phyloP scores from a whole-genome alignment of 2,113 vertebrate species.

The Hypanus sabinus region DNA sequence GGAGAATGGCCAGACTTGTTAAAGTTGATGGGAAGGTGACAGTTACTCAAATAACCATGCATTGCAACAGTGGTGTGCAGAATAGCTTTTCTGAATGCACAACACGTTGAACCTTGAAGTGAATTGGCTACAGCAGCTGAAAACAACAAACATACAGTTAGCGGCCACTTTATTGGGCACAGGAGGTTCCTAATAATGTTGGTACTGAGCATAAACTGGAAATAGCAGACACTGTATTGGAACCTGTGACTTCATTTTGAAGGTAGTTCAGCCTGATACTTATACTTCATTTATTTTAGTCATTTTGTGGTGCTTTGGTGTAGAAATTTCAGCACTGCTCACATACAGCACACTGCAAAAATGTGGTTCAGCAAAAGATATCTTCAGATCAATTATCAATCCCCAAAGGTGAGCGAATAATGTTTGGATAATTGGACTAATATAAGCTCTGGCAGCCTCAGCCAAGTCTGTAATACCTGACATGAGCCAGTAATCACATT shows the following conservation, averaged over 20 bases:
- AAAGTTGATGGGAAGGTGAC: no score
- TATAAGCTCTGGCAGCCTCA: constrained; percentile 9
- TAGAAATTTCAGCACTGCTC: background rate
- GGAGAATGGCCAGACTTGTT: no score
- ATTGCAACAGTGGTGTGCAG: no score
- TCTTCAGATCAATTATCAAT: constrained; percentile 26
- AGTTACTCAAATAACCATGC: no score
- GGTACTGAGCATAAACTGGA: no score
- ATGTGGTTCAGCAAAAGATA: background rate
- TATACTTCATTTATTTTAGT: background rate
- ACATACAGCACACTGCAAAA: background rate
- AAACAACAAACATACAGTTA: no score
- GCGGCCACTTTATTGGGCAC: no score
- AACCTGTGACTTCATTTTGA: background rate
- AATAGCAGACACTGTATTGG: background rate
- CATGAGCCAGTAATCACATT: constrained; percentile 31
- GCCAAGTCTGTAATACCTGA: constrained; percentile 35
- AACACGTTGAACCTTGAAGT: no score
- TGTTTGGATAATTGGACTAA: constrained; percentile 31
- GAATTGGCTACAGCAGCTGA: no score
- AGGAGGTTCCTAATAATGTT: no score
- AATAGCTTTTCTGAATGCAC: no score
- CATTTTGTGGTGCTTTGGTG: background rate
- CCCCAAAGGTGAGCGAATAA: constrained; percentile 23
- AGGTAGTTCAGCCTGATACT: background rate